Conservation (phyloP, 2,797 vertebrate genomes). For the Pangasius sanitwongsei region DNA sequence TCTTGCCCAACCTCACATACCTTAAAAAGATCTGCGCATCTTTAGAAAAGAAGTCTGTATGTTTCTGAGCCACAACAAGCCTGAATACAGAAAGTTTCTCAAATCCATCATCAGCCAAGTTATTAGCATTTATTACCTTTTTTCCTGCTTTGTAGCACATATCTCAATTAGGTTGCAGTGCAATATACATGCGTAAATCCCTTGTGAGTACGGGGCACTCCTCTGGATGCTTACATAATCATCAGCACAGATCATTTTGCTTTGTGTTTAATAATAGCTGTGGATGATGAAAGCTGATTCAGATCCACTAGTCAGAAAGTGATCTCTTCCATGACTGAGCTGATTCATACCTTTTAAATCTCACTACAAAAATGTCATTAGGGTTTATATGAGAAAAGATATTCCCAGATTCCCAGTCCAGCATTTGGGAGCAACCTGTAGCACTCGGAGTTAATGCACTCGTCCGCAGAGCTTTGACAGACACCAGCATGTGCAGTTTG, state of each 20-base stretch:
- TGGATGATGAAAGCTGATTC: conserved; percentile 14
- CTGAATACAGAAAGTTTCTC: neutral
- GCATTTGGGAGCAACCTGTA: conserved; percentile 62
- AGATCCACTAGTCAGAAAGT: neutral
- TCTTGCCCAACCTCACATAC: neutral
- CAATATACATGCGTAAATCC: conserved; percentile 1
- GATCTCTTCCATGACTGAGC: neutral
- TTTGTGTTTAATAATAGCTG: conserved; percentile 1
- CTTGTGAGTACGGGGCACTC: neutral
- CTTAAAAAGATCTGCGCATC: neutral
- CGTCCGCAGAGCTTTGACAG: conserved; percentile 88
- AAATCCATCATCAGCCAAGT: neutral
- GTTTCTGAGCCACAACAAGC: conserved; percentile 1
- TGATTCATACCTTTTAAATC: neutral
- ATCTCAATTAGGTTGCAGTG: neutral
- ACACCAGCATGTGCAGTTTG: conserved; percentile 90
- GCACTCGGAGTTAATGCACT: conserved; percentile 75
- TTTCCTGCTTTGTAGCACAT: neutral
- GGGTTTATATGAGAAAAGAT: conserved; percentile 51
- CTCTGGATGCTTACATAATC: neutral
- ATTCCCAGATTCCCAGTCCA: conserved; percentile 56
- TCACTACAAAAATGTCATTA: neutral
- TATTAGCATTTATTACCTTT: neutral
- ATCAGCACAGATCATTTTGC: conserved; percentile 5
- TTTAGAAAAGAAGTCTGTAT: neutral